phyloP scores from a whole-genome alignment of 2,888 invertebrate genomes.

The Athalia rosae region DNA sequence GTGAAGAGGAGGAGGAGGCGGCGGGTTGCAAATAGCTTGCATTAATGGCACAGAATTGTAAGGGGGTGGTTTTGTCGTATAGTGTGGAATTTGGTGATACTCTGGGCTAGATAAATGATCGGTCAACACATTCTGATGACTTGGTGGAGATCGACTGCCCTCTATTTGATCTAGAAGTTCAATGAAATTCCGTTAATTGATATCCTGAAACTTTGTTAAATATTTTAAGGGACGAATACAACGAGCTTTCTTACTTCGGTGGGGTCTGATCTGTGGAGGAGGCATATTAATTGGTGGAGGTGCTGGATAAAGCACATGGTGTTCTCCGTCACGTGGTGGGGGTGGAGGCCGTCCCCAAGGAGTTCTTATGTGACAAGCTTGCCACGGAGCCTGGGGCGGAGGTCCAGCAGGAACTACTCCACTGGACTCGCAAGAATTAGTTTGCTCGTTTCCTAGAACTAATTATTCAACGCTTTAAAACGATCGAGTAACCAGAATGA shows the following conservation, averaged over 20 bases:
- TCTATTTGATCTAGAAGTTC: conserved; percentile 59
- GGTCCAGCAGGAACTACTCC: conserved; percentile 42
- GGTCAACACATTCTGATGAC: conserved; percentile 57
- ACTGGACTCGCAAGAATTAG: conserved; percentile 50
- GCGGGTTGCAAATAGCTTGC: conserved; percentile 68
- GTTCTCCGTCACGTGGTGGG: conserved; percentile 59
- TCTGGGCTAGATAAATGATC: conserved; percentile 61
- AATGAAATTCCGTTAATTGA: neutral
- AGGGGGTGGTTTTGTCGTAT: conserved; percentile 62
- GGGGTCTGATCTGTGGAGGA: conserved; percentile 67
- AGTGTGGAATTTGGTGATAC: conserved; percentile 62
- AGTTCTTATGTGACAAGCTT: conserved; percentile 63
- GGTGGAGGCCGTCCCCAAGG: conserved; percentile 63
- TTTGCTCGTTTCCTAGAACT: conserved; percentile 61
- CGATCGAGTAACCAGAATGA: neutral
- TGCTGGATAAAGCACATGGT: conserved; percentile 52
- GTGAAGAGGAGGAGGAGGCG: conserved; percentile 63
- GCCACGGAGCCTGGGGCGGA: conserved; percentile 64
- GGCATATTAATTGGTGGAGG: conserved; percentile 68
- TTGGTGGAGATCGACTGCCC: conserved; percentile 62
- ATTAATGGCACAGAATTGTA: conserved; percentile 63
- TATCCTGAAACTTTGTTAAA: neutral
- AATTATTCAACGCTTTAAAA: neutral
- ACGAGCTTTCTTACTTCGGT: conserved; percentile 57
- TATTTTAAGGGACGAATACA: conserved; percentile 5